Evolutionary conservation across 2,888 invertebrate species (phyloP).

Genomic region (Ornithoptera priamus): DNA sequence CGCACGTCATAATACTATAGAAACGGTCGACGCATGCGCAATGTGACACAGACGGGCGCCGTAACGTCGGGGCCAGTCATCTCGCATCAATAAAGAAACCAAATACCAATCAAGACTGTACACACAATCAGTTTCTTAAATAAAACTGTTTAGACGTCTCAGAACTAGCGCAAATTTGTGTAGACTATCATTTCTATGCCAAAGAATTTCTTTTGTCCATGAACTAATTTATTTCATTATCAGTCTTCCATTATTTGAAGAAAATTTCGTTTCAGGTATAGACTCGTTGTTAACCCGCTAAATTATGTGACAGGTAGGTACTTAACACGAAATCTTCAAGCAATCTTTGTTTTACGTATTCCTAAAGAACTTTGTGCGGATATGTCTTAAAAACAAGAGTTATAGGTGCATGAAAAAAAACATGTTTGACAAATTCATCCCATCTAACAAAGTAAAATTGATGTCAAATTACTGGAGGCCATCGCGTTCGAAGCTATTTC

Average conservation of each 20-base stretch:
- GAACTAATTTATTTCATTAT: background rate
- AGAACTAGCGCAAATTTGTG: background rate
- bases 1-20: constrained; percentile 21
- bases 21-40: constrained; percentile 36
- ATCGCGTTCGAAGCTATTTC: constrained; percentile 51
- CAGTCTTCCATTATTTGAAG: background rate
- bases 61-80: constrained; percentile 60
- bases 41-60: constrained; percentile 53
- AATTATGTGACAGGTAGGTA: background rate
- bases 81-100: constrained; percentile 72
- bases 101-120: constrained; percentile 58
- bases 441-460: constrained; percentile 39
- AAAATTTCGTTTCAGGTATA: background rate
- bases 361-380: background rate
- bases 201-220: background rate
- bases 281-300: background rate
- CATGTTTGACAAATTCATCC: constrained; percentile 36
- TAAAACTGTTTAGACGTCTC: constrained; percentile 29
- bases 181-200: background rate
- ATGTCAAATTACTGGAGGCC: constrained; percentile 49
- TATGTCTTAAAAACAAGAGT: background rate
- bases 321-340: background rate
- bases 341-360: background rate
- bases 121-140: constrained; percentile 45
- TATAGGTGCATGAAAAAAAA: background rate